A percentile compares a stretch with the other conserved stretches of the same genome.
Evolutionary conservation across 2,888 invertebrate species (phyloP).

Genomic region (Morinoia aosen): DNA sequence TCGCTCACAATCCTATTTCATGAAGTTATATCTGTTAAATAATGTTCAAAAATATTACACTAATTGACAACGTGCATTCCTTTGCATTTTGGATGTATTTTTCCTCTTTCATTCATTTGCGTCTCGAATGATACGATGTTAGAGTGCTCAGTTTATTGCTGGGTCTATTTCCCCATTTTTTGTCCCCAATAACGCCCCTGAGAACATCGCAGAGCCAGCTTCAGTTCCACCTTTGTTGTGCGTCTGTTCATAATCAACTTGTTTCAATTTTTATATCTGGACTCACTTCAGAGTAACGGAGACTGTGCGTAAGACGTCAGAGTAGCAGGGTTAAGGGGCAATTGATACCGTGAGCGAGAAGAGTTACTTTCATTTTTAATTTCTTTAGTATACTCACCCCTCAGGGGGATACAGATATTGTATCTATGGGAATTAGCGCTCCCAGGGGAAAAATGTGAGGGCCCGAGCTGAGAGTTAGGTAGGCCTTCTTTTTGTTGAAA

Average conservation of each 20-base stretch:
- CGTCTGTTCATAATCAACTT: neutral
- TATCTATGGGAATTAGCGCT: no score
- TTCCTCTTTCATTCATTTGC: neutral
- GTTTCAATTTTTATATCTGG: neutral
- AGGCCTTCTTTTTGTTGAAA: no score
- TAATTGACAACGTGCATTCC: neutral
- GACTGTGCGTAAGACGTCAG: neutral
- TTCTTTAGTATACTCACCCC: no score
- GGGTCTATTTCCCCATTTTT: neutral
- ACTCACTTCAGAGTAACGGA: neutral
- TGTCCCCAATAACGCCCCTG: neutral
- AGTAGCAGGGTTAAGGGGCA: neutral
- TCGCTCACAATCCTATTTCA: neutral
- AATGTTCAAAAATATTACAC: neutral
- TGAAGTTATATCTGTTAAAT: no score
- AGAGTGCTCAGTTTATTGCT: neutral
- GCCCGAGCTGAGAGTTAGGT: no score
- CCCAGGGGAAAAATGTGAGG: no score
- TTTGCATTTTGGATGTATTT: neutral
- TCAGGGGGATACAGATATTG: no score
- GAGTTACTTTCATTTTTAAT: neutral
- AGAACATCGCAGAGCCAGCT: neutral
- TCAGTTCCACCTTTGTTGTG: neutral
- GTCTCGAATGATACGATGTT: neutral
- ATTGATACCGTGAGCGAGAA: neutral